phyloP scores from a whole-genome alignment of 2,888 invertebrate species.

The Molorchus minor region DNA sequence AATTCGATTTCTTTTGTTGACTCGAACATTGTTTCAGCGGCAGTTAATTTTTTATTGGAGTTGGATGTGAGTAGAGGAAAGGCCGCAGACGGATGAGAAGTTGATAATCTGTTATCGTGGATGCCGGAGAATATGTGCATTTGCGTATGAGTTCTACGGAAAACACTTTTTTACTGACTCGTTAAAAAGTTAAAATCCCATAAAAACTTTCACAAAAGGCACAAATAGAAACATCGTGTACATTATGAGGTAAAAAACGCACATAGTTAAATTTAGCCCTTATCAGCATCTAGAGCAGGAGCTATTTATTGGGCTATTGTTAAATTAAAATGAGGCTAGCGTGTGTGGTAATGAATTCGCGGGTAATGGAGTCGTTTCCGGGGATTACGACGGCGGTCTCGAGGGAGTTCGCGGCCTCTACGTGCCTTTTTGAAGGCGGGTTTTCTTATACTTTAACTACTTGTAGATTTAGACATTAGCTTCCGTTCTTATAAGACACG shows the following conservation, averaged over 20 bases:
- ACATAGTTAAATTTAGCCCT: conserved; percentile 18
- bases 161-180: neutral
- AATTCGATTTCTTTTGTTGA: conserved; percentile 13
- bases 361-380: conserved; percentile 48
- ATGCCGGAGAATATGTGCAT: conserved; percentile 3
- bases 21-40: conserved; percentile 14
- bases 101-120: conserved; percentile 1
- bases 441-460: no score
- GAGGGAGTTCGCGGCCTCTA: conserved; percentile 21
- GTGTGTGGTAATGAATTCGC: conserved; percentile 49
- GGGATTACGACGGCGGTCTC: conserved; percentile 27
- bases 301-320: conserved; percentile 22
- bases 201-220: no score
- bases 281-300: conserved; percentile 18
- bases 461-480: no score
- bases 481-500: no score
- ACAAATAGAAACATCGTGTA: no score
- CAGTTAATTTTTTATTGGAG: conserved; percentile 21
- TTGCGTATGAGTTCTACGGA: neutral
- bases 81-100: conserved; percentile 7
- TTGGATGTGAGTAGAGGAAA: conserved; percentile 1
- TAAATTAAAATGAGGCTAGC: conserved; percentile 35
- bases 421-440: no score
- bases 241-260: neutral
- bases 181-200: no score